Percentiles rank a stretch among this genome's conserved stretches.
Evolutionary conservation across 2,888 invertebrate species (phyloP).

Genomic region (Rugalucina vietnamica): DNA sequence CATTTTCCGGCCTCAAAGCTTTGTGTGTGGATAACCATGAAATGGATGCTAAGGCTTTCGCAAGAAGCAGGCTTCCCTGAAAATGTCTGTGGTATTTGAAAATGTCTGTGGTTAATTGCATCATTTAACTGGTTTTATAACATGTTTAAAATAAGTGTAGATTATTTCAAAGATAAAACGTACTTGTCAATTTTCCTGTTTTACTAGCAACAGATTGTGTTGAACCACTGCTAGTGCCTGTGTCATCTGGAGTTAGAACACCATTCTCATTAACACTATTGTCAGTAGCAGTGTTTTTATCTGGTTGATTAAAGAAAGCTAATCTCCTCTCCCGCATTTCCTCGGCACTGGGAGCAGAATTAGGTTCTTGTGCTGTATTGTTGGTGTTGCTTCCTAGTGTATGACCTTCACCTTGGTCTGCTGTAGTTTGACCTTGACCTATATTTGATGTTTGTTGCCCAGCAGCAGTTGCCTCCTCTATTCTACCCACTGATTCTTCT

Average conservation of each 20-base stretch:
- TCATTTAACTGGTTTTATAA: too few species aligned
- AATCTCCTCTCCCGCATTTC: slow-evolving; percentile 75
- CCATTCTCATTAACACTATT: not conserved
- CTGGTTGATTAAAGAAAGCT: slow-evolving; percentile 67
- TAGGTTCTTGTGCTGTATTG: not conserved
- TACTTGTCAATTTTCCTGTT: not conserved
- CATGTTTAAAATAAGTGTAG: too few species aligned
- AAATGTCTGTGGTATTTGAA: too few species aligned
- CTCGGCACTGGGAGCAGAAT: slow-evolving; percentile 38
- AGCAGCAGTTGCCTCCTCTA: slow-evolving; percentile 33
- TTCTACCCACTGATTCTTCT: slow-evolving; percentile 56
- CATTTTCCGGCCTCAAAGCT: too few species aligned
- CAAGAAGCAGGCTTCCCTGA: too few species aligned
- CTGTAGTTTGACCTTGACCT: not conserved
- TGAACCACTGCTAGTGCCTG: not conserved
- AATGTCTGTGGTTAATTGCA: too few species aligned
- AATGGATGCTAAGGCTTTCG: too few species aligned
- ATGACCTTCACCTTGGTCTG: not conserved
- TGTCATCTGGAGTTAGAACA: slow-evolving; percentile 8
- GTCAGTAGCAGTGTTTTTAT: not conserved
- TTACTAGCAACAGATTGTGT: not conserved
- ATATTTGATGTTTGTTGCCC: not conserved
- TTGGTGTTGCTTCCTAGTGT: slow-evolving; percentile 7
- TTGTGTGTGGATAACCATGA: too few species aligned
- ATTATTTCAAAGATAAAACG: too few species aligned